phyloP scores from a whole-genome alignment of 1,140 invertebrate species.

The Apis mellifera region Amel_HAv3.1 CM009934.2:4054501-4055000 shows the following conservation, averaged over 20 bases:
- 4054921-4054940: no score
- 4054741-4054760: conserved; percentile 59
- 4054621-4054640: background rate
- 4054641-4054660: background rate
- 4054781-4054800: conserved; percentile 55
- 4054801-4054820: conserved; percentile 61
- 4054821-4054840: conserved; percentile 48
- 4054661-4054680: conserved; percentile 46
- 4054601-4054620: conserved; percentile 12
- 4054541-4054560: conserved; percentile 37
- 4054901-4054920: no score
- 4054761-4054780: conserved; percentile 80
- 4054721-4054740: conserved; percentile 73
- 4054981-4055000: no score
- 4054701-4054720: conserved; percentile 74
- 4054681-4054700: conserved; percentile 72
- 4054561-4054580: conserved; percentile 27
- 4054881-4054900: no score
- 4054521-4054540: conserved; percentile 45
- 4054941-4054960: no score
- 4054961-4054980: no score
- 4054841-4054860: background rate
- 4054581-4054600: conserved; percentile 39
- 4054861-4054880: background rate
- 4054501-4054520: conserved; percentile 36